A percentile compares a stretch with the other conserved stretches of the same genome.
phyloP scores from a whole-genome alignment of 2,888 invertebrate species.

The Troides helena region DNA sequence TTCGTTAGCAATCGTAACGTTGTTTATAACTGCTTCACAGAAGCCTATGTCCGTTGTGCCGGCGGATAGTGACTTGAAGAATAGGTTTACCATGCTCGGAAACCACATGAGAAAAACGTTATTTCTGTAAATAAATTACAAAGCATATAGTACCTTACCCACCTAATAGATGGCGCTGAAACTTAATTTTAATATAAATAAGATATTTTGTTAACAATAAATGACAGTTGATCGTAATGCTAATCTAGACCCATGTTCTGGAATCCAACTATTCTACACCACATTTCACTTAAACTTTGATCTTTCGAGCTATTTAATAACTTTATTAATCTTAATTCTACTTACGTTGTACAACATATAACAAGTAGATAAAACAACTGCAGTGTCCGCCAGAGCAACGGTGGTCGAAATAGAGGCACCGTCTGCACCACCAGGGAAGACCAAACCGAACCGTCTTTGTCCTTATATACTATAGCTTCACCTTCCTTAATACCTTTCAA shows the following conservation, averaged over 20 bases:
- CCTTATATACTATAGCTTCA: conserved; percentile 19
- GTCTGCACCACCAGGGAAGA: conserved; percentile 70
- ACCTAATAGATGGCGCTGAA: not conserved
- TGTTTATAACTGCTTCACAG: conserved; percentile 47
- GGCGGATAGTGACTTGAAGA: conserved; percentile 50
- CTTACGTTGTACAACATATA: conserved; percentile 82
- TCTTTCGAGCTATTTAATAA: too few species aligned
- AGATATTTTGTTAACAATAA: too few species aligned
- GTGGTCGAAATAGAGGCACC: conserved; percentile 72
- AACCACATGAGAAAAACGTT: conserved; percentile 77
- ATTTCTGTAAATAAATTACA: conserved; percentile 50
- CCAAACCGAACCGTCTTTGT: conserved; percentile 47
- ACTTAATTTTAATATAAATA: too few species aligned
- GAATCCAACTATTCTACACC: too few species aligned
- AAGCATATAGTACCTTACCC: not conserved
- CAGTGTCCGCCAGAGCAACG: conserved; percentile 71
- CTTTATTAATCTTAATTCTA: conserved; percentile 18
- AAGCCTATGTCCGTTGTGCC: conserved; percentile 41
- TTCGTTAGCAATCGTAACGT: conserved; percentile 32
- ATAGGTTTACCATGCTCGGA: conserved; percentile 73
- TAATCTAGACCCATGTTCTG: too few species aligned
- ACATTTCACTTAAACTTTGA: too few species aligned
- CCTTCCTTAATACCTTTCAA: conserved; percentile 32
- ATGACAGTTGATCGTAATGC: too few species aligned
- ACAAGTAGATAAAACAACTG: conserved; percentile 77